phyloP scores from a whole-genome alignment of 2,888 invertebrate species.

The Pachycephus smyrnensis region DNA sequence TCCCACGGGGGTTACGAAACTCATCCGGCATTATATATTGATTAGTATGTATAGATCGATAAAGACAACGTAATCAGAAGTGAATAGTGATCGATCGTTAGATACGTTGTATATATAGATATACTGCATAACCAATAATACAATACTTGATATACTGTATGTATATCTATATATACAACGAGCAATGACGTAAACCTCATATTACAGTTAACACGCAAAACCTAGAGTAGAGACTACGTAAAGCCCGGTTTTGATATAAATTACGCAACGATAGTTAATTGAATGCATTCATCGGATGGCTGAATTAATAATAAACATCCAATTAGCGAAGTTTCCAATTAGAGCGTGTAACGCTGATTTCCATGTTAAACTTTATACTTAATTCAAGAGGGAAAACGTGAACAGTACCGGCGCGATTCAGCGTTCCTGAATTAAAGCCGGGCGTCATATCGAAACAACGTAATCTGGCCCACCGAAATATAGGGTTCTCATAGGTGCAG shows the following conservation, averaged over 20 bases:
- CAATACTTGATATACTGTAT: too few species aligned
- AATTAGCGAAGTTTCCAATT: constrained; percentile 44
- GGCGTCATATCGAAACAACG: background rate
- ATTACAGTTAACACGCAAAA: background rate
- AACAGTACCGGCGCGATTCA: constrained; percentile 11
- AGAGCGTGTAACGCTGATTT: constrained; percentile 40
- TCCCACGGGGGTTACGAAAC: background rate
- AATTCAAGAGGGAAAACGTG: constrained; percentile 15
- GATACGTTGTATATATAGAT: background rate
- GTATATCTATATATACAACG: background rate
- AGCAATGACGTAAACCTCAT: background rate
- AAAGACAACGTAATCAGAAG: background rate
- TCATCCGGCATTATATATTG: constrained; percentile 38
- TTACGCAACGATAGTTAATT: constrained; percentile 19
- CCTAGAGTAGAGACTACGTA: background rate
- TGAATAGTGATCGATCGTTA: background rate
- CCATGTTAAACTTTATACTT: constrained; percentile 39
- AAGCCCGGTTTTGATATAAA: background rate
- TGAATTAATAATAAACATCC: constrained; percentile 44
- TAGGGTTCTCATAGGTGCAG: background rate
- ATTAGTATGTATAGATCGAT: background rate
- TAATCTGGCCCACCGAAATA: background rate
- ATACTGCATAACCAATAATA: background rate
- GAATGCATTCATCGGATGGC: constrained; percentile 19
- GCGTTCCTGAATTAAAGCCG: background rate